A percentile compares a stretch with the other conserved stretches of the same genome.
Conservation (phyloP, 2,888 invertebrate species). For the Drosophila histrio region DNA sequence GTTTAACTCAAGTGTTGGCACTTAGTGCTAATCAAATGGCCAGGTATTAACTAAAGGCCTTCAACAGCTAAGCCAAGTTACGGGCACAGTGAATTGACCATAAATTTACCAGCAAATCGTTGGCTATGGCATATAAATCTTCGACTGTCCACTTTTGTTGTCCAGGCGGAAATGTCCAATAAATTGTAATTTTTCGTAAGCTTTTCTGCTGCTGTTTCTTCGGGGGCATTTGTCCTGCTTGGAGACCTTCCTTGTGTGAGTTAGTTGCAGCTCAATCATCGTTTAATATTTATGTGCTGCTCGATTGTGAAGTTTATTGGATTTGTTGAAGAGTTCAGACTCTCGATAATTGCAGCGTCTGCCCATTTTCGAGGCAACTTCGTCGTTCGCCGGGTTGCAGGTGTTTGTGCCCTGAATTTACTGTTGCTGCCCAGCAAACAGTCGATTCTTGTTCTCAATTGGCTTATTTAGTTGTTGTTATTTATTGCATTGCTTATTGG, state of each 20-base stretch:
- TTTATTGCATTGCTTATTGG: slow-evolving; percentile 63
- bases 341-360: slow-evolving; percentile 70
- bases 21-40: slow-evolving; percentile 43
- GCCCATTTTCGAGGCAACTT: slow-evolving; percentile 32
- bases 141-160: slow-evolving; percentile 73
- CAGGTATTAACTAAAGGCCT: slow-evolving; percentile 61
- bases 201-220: slow-evolving; percentile 45
- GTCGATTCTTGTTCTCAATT: slow-evolving; percentile 71
- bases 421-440: slow-evolving; percentile 44
- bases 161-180: slow-evolving; percentile 78
- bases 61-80: slow-evolving; percentile 10
- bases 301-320: slow-evolving; percentile 80
- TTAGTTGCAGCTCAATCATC: slow-evolving; percentile 79
- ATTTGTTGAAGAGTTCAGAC: slow-evolving; percentile 67
- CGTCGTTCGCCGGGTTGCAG: slow-evolving; percentile 53
- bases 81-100: slow-evolving; percentile 28
- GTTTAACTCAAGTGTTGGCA: neutral
- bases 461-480: slow-evolving; percentile 76
- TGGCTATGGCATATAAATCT: slow-evolving; percentile 67
- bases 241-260: slow-evolving; percentile 12
- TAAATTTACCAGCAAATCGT: slow-evolving; percentile 71
- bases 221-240: slow-evolving; percentile 11
- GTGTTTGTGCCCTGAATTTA: slow-evolving; percentile 73
- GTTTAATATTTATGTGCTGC: slow-evolving; percentile 78
- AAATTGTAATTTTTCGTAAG: slow-evolving; percentile 82